Base-by-base conservation (phyloP, 1,140 invertebrate genomes). In the Lasioglossum baleicum region DNA sequence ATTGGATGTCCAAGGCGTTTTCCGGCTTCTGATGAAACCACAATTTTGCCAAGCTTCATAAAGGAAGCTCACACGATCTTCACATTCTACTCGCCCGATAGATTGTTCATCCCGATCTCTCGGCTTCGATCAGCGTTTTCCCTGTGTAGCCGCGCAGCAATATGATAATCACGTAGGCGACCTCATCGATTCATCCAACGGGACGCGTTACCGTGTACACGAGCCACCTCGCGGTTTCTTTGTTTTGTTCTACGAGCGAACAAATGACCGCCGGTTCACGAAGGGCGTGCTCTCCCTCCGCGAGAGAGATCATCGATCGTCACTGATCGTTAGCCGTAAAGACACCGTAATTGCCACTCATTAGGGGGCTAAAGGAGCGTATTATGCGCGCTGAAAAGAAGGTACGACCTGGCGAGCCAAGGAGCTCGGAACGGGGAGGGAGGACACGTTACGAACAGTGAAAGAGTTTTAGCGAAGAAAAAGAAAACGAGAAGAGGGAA, bases 281-380 rank as follows among this genome's bases (percentile, higher is more conserved):
- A 82, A 87, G 85, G 85, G 85, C 86, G 86, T 84, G 74, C 80
- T 72, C 82, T 71, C 83, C 71, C 80, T 82, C 83, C 80, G 75
- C 71, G 80, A 70, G 77, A 84, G 83, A 70, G 86, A 88, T 88
- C 76, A 86, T 85, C 83, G 87, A 85, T 83, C 79, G 77, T 77
- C 75, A 81, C 74, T 79, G 84, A 89, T 88, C 84, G 83, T 87
- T 89, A 89, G 73, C 64, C 86, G 86, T 81, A 84, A 86, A 88
- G 83, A 86, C 84, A 82, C 83, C 79, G 84, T 89, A 88, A 90
- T 90, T 86, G 82, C 83, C 84, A 82, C 88, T 89, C 87, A 89
- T 90, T 90, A 90, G 82, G 82, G 75, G 81, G 72, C 81, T 75
- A 87, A 89, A 88, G 82, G 84, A 85, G 79, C 82, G 82, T 83